Evolutionary conservation across 1,140 invertebrate species (phyloP), one percentile per base, ranked within the genome.

Genomic region (Drosophila jambulina): DNA sequence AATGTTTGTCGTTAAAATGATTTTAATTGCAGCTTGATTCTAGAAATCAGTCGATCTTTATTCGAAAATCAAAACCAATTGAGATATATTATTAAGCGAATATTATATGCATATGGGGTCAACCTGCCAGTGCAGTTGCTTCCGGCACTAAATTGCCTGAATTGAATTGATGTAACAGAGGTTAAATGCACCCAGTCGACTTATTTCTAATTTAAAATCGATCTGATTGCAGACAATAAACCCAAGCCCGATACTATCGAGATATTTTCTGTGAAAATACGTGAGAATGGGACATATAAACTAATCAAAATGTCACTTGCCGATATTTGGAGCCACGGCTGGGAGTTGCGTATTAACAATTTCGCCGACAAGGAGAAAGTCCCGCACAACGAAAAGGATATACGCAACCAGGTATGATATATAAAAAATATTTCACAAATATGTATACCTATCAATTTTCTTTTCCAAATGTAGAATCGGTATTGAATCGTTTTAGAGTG

Each of bases 321-420:
- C 82, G 94, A 95, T 62, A 95, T 96, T 76, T 96, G 95, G 95
- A 94, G 94, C 74, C 93, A 94, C 69, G 95, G 94, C 72, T 95
- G 94, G 58, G 93, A 94, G 74, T 94, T 96, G 83, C 93, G 95
- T 56, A 96, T 96, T 82, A 96, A 96, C 90, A 96, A 96, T 83
- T 95, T 95, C 75, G 94, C 94, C 53, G 95, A 96, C 87, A 95
- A 95, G 78, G 94, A 95, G 82, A 95, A 95, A 91, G 93, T 93
- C 42, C 94, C 95, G 32, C 95, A 95, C 91, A 93, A 83, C 68
- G 95, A 95, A 75, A 95, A 95, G 91, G 94, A 95, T 81, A 95
- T 96, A 80, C 93, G 94, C 81, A 94, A 94, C 82, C 95, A 95
- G 93, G 95, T 95, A 58, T 71, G 53, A 42, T 27, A 51, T 25